These are phyloP conservation scores for Neodiprion fabricii DNA, from an alignment of 1,140 invertebrate species.

Conservation along the genomic window DNA sequence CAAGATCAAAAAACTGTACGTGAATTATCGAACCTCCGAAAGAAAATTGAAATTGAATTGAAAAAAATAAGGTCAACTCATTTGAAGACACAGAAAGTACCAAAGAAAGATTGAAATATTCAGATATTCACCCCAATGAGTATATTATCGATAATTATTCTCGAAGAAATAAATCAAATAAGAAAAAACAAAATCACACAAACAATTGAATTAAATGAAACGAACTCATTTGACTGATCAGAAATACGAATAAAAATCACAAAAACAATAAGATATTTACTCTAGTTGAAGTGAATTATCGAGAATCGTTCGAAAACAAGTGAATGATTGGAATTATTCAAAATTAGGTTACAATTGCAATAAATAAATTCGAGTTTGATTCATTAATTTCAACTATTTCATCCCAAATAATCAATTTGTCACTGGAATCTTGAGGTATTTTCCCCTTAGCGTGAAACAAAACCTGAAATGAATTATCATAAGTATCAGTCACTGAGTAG, in stretches of 20 bases:
- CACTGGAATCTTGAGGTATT: neutral
- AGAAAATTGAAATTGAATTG: too few species aligned
- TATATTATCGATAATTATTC: neutral
- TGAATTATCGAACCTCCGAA: neutral
- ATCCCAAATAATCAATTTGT: neutral
- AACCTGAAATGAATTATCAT: neutral
- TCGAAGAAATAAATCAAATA: neutral
- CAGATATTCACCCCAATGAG: neutral
- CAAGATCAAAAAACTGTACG: neutral
- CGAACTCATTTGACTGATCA: neutral
- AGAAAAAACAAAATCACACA: neutral
- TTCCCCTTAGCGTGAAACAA: neutral
- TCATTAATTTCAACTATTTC: neutral
- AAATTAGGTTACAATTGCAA: neutral
- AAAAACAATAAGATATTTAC: neutral
- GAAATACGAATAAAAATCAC: neutral
- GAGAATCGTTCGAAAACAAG: neutral
- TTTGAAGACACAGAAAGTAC: too few species aligned
- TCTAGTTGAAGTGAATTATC: neutral
- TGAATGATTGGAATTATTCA: neutral
- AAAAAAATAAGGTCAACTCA: too few species aligned
- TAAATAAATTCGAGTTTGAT: neutral
- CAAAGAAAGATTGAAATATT: neutral
- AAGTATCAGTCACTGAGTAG: neutral
- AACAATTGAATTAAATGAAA: neutral